Base-by-base conservation (phyloP, 2,888 invertebrate genomes). In the Sarcophaga rosellei region DNA sequence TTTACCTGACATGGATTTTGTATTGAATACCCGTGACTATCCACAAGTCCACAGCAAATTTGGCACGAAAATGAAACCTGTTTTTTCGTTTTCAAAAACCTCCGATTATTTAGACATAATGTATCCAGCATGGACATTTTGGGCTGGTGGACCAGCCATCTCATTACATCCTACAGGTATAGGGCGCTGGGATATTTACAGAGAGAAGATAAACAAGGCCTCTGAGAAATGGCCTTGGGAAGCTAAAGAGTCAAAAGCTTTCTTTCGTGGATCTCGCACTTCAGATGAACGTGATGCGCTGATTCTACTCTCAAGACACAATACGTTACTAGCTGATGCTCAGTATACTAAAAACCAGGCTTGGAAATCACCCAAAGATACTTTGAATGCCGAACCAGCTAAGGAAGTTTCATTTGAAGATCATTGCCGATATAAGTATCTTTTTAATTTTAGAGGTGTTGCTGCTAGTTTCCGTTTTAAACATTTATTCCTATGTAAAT, bases 91-190 rank as follows among this genome's bases (percentile, higher is more conserved):
- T 92, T 99, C 99, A 92, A 99, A 99, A 88, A 94, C 97, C 0
- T 91, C 92, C 63, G 96, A 97, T 57, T 97, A 97, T 93, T 94
- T 95, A 92, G 99, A 99, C 91, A 98, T 99, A 86, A 97, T 97
- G 96, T 97, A 97, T 92, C 99, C 99, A 1, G 97, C 99, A 0
- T 99, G 99, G 99, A 96, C 98, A 62, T 99, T 99, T 93, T 98
- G 99, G 98, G 98, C 98, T 93, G 99, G 99, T 44, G 99, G 99
- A 0, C 99, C 99, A 17, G 99, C 99, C 0, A 99, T 99, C 89
- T 95, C 96, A 59, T 94, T 98, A 12, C 98, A 99, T 94, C 99
- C 99, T 0, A 96, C 95, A 77, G 99, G 99, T 23, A 95, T 99
- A 87, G 99, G 99, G 0, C 94, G 98, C 63, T 99, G 99, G 99